Evolutionary conservation across 2,797 vertebrate genomes (phyloP).

Genomic region (Etheostoma nigrum): DNA sequence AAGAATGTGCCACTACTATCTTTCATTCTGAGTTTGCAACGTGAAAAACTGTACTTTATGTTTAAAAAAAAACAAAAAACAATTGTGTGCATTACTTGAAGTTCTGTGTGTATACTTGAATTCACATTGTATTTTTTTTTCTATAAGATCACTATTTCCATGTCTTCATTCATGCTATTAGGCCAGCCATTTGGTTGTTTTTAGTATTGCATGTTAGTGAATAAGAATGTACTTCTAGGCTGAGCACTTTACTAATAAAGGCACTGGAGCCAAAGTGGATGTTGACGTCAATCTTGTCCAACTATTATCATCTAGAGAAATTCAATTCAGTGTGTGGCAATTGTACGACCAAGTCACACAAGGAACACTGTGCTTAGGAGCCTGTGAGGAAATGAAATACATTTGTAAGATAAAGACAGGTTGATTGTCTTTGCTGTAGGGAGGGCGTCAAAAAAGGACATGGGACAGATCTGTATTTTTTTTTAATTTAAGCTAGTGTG

Average conservation of each 20-base stretch:
- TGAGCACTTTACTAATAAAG: conserved; percentile 88
- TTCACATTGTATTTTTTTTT: conserved; percentile 70
- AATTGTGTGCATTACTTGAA: conserved; percentile 79
- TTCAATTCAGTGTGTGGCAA: neutral
- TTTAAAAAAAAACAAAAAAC: conserved; percentile 59
- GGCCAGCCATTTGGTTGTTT: conserved; percentile 80
- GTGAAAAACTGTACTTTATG: conserved; percentile 76
- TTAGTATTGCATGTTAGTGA: conserved; percentile 87
- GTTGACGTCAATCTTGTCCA: conserved; percentile 28
- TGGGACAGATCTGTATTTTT: conserved; percentile 14
- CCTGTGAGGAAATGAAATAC: conserved; percentile 43
- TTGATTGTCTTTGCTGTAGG: conserved; percentile 11
- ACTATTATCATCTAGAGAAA: conserved; percentile 20
- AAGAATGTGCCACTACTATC: conserved; percentile 73
- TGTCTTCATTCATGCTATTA: conserved; percentile 78
- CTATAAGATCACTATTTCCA: conserved; percentile 72
- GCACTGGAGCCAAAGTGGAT: conserved; percentile 73
- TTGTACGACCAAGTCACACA: neutral
- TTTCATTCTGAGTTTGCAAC: conserved; percentile 70
- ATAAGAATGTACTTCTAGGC: conserved; percentile 86
- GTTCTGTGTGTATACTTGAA: conserved; percentile 84
- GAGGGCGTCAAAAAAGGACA: conserved; percentile 10
- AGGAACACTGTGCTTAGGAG: conserved; percentile 5
- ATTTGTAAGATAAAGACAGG: conserved; percentile 25
- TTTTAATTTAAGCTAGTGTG: conserved; percentile 3